These are phyloP conservation scores for Notothenia coriiceps DNA, from an alignment of 2,113 vertebrate species.

Conservation along the genomic window DNA sequence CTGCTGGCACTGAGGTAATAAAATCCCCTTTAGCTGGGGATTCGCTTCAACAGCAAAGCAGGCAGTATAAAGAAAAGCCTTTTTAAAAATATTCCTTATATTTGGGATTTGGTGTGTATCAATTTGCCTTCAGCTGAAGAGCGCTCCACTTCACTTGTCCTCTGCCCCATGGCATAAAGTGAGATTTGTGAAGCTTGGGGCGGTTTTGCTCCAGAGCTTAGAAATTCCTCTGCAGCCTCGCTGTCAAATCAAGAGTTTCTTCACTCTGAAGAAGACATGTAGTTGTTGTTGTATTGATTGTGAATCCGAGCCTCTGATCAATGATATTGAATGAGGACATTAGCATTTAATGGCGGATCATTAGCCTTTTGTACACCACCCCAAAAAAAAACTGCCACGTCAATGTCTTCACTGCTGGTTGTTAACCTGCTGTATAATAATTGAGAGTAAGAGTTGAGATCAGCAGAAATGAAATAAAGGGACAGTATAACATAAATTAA, in stretches of 20 bases:
- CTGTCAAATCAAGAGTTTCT: conserved; percentile 29
- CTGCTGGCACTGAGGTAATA: conserved; percentile 64
- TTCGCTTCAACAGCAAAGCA: conserved; percentile 31
- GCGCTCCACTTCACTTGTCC: conserved; percentile 53
- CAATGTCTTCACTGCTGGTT: background rate
- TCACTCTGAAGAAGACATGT: background rate
- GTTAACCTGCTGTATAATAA: background rate
- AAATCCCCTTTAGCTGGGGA: conserved; percentile 55
- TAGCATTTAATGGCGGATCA: conserved; percentile 34
- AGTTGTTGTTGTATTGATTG: conserved; percentile 52
- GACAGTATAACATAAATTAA: too few species aligned
- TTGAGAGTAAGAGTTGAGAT: background rate
- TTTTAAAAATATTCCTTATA: conserved; percentile 18
- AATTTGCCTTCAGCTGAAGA: conserved; percentile 41
- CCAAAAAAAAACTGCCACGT: conserved; percentile 8
- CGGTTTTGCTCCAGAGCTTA: background rate
- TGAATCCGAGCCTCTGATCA: conserved; percentile 34
- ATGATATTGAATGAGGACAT: conserved; percentile 46
- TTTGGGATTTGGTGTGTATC: conserved; percentile 28
- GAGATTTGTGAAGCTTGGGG: conserved; percentile 25
- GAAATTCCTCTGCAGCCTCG: conserved; percentile 17
- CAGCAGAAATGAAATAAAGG: too few species aligned
- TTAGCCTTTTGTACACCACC: conserved; percentile 22
- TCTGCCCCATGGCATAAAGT: conserved; percentile 29
- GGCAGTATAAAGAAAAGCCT: conserved; percentile 12